A percentile compares a stretch with the other conserved stretches of the same genome.
Evolutionary conservation across 2,797 vertebrate genomes (phyloP).

Genomic region (Rhinophrynus dorsalis): DNA sequence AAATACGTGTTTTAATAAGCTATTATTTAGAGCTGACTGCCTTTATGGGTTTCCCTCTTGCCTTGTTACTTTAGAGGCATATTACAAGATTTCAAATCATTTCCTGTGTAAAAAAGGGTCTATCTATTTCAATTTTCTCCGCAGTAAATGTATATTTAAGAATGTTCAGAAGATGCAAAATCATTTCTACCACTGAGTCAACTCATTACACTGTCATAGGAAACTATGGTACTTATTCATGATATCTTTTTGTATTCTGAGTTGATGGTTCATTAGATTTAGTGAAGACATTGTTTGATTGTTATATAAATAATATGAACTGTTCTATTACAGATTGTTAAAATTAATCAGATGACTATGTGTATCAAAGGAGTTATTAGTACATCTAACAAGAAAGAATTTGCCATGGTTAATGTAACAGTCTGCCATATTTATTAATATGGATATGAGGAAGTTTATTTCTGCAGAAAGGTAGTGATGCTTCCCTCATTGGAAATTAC

Average conservation of each 20-base stretch:
- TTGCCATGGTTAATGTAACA: too few species aligned
- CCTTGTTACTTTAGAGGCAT: constrained; percentile 15
- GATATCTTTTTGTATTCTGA: background rate
- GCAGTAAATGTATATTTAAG: constrained; percentile 31
- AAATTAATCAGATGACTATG: too few species aligned
- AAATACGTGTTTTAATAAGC: constrained; percentile 45
- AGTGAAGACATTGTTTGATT: too few species aligned
- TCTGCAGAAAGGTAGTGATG: too few species aligned
- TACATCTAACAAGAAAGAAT: too few species aligned
- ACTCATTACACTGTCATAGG: background rate
- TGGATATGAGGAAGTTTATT: too few species aligned
- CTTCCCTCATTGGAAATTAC: too few species aligned
- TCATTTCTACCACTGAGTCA: constrained; percentile 4
- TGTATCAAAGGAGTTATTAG: too few species aligned
- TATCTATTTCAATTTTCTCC: constrained; percentile 43
- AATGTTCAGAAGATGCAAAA: constrained; percentile 5
- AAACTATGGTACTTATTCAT: background rate
- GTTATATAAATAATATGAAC: too few species aligned
- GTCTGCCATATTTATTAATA: too few species aligned
- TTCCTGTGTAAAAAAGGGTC: constrained; percentile 17
- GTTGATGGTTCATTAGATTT: background rate
- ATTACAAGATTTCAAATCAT: constrained; percentile 33
- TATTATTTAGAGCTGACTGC: constrained; percentile 44
- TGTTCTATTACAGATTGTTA: too few species aligned
- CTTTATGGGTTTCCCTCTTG: constrained; percentile 28